These are phyloP conservation scores for Fragum fragum DNA, from an alignment of 2,888 invertebrate genomes.

Conservation along the genomic window DNA sequence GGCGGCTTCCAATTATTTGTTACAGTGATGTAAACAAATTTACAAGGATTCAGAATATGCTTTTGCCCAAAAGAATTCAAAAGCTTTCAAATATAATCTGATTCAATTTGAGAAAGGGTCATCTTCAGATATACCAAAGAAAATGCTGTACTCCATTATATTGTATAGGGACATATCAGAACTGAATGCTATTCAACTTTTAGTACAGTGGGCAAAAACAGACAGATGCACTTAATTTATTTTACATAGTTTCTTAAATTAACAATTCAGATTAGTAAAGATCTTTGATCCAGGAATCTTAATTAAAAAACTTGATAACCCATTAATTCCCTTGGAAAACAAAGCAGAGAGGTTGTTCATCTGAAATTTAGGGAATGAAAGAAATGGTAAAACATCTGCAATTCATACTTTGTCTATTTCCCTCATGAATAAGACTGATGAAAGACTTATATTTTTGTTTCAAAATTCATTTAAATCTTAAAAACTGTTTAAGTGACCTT, in stretches of 20 bases:
- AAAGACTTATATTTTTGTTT: too few species aligned
- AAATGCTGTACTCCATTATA: too few species aligned
- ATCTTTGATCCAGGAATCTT: slow-evolving; percentile 17
- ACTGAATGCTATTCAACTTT: slow-evolving; percentile 1
- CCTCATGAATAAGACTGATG: too few species aligned
- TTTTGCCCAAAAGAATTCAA: too few species aligned
- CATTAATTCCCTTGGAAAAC: slow-evolving; percentile 19
- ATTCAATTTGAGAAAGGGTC: too few species aligned
- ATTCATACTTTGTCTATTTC: neutral
- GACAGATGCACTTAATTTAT: slow-evolving; percentile 25
- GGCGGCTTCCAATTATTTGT: too few species aligned
- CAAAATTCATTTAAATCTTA: too few species aligned
- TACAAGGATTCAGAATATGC: too few species aligned
- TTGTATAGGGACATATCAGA: neutral
- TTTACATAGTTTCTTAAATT: slow-evolving; percentile 22
- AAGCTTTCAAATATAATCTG: too few species aligned
- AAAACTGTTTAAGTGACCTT: too few species aligned
- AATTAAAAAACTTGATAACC: slow-evolving; percentile 23
- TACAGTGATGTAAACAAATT: too few species aligned
- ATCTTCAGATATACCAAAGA: too few species aligned
- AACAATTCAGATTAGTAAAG: slow-evolving; percentile 13
- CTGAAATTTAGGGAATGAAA: slow-evolving; percentile 12
- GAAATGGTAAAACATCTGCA: slow-evolving; percentile 16
- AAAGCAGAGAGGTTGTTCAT: slow-evolving; percentile 7
- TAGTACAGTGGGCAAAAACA: slow-evolving; percentile 4